These are phyloP conservation scores for Phoxinus dragarum DNA, from an alignment of 2,797 vertebrate species.

Conservation along the genomic window DNA sequence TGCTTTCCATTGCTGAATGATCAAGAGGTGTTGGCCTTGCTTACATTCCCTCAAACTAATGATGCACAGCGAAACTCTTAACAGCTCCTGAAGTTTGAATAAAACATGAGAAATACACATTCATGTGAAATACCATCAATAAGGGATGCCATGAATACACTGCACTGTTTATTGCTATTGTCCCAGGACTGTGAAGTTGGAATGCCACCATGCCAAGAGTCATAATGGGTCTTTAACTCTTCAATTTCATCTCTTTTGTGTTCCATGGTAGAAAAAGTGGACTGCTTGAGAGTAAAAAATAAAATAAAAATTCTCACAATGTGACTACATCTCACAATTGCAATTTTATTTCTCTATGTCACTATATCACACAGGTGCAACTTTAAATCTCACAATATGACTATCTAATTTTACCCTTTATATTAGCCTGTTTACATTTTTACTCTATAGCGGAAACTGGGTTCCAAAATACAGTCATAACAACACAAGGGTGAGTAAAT, in stretches of 20 bases:
- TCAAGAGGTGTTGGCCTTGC: conserved; percentile 7
- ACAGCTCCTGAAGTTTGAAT: conserved; percentile 7
- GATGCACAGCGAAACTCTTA: neutral
- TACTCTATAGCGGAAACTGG: neutral
- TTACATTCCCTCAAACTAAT: neutral
- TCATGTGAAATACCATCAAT: conserved; percentile 18
- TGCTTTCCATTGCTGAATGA: conserved; percentile 16
- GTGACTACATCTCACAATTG: no score
- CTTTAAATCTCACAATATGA: neutral
- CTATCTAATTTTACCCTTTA: neutral
- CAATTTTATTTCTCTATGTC: no score
- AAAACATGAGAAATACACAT: conserved; percentile 26
- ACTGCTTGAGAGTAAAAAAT: neutral
- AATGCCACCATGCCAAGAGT: neutral
- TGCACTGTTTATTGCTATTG: neutral
- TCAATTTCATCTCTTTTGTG: neutral
- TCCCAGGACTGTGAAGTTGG: conserved; percentile 2
- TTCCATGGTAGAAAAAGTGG: neutral
- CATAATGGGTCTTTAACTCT: neutral
- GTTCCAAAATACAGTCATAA: neutral
- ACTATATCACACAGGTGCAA: neutral
- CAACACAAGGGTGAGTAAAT: neutral
- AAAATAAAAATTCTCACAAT: neutral
- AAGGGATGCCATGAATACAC: conserved; percentile 4
- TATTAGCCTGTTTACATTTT: neutral